Percentiles rank a stretch among this genome's conserved stretches.
These are phyloP conservation scores for Nesoenas mayeri DNA, from an alignment of 2,113 vertebrate species.

Conservation along the genomic window DNA sequence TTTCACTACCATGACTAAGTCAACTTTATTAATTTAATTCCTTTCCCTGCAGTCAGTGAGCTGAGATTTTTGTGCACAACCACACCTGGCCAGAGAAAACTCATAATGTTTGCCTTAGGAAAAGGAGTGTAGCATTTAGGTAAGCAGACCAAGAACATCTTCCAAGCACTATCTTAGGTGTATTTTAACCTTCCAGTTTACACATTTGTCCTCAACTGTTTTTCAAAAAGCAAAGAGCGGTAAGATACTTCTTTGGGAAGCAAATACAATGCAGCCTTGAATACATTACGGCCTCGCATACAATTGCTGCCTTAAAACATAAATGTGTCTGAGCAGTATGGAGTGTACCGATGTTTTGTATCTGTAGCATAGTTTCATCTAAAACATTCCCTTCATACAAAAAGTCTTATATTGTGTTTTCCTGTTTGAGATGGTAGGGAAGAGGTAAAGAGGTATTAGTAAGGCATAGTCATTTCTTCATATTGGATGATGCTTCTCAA, in stretches of 20 bases:
- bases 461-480: background rate
- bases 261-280: background rate
- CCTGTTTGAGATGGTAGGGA: background rate
- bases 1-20: background rate
- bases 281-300: background rate
- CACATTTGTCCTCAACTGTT: background rate
- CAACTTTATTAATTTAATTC: background rate
- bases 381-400: background rate
- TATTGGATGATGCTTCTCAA: background rate
- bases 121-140: background rate
- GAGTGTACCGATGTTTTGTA: background rate
- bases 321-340: slow-evolving; percentile 1
- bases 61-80: background rate
- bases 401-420: background rate
- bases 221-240: slow-evolving; percentile 18
- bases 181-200: background rate
- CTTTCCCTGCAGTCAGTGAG: background rate
- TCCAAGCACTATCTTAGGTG: background rate
- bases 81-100: background rate
- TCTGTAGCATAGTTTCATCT: background rate
- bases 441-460: background rate
- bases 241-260: slow-evolving; percentile 21
- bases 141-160: background rate
- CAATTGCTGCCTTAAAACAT: slow-evolving; percentile 62
- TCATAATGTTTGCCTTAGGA: background rate